Evolutionary conservation across 2,113 vertebrate species (phyloP), one percentile per base, ranked within the genome.

Genomic region (Nematolebias whitei): DNA sequence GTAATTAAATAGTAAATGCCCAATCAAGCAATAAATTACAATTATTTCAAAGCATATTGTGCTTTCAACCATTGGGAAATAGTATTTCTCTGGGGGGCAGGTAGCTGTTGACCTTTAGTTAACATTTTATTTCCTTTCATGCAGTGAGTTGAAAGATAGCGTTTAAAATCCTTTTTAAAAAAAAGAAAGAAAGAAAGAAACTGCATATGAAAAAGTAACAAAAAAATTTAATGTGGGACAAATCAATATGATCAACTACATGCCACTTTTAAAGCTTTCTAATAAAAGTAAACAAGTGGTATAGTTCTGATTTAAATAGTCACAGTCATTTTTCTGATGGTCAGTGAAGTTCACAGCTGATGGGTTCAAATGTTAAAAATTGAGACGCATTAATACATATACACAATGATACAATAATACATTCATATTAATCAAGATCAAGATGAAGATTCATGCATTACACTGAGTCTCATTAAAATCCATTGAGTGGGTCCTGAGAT

Each of bases 311-410:
- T 35, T 35, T 35, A 2, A 35, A 9, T 35, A n/a, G n/a, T n/a
- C n/a, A n/a, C n/a, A n/a, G n/a, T 35, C 9, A 10, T 44, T 44
- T 14, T 55, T 43, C 47, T 57, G 15, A 26, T 52, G 69, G 40
- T 51, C 49, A 71, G 58, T 63, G 65, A 51, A 23, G 56, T 54
- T 61, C 29, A 54, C n/a, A 59, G 32, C 45, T 54, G 22, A 49
- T 12, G 60, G 73, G 82, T 78, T 83, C 76, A 80, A 71, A 77
- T 57, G 76, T 84, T 74, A 76, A 29, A 63, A 62, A 38, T n/a
- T 63, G 48, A 54, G 74, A 67, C 56, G 60, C 79, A 89, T 87
- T 86, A 85, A 89, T 91, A 78, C 15, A 16, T 22, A n/a, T 11
- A 35, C 61, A 71, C 52, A 69, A 24, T 35, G 9, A 35, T 35